Base-by-base conservation (phyloP, 2,113 vertebrate species). In the Leucopternis melanops region DNA sequence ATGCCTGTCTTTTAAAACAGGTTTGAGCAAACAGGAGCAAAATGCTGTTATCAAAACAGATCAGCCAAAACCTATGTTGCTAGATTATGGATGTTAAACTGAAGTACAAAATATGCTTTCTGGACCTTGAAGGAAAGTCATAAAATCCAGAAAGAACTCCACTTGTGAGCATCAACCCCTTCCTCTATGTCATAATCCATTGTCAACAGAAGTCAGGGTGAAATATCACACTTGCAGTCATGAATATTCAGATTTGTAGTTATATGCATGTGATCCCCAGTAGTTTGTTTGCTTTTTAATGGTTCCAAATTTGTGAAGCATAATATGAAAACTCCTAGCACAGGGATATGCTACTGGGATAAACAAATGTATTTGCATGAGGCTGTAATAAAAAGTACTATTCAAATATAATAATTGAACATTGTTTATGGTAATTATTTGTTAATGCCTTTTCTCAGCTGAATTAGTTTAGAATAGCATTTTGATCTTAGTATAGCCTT, bases 401-500 rank as follows among this genome's bases (percentile, higher is more conserved):
- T 82, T 95, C 18, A 89, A 96, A 92, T 78, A 90, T 61, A 95
- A 62, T 82, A 94, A 94, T 59, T 91, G 54, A 94, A 86, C 59
- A 65, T 13, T 83, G 58, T 44, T 92, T 91, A 80, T 70, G 45
- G 32, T 67, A 89, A 90, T 84, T 95, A 89, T 92, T 90, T 90
- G 22, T 89, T 91, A 90, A 86, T 88, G 62, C 4, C 5, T 89
- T 21, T 78, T 95, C 63, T 75, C 86, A 80, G 27, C 3, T 54
- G 86, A 94, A 87, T 82, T 72, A 63, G 16, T 83, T 96, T 90
- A 90, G 62, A 90, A 90, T 34, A 86, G 21, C 26, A 71, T 90
- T 93, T 92, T 81, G 32, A 74, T 78, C 47, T 78, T 42, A 69
- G 32, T 61, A 93, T 77, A 87, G 62, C 16, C 62, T 94, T 96